Base-by-base conservation (phyloP, 2,888 invertebrate genomes). In the Schizotus pectinicornis region DNA sequence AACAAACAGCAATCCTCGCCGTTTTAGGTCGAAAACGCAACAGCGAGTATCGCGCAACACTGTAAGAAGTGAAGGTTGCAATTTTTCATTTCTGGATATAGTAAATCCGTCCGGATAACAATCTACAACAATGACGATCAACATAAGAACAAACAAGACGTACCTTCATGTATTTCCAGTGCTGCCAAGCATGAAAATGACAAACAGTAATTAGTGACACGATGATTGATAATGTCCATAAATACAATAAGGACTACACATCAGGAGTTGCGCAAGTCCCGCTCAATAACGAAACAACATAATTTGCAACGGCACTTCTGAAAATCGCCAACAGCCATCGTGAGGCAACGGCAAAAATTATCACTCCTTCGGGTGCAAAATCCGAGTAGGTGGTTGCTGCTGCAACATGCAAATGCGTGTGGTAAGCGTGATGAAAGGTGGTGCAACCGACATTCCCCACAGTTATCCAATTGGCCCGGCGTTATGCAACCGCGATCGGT, bases 91-190 rank as follows among this genome's bases (percentile, higher is more conserved):
- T 34, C 41, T 53, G 38, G 13, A 11, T 43, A 36, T 33, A 41
- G 32, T 36, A 50, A 53, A 35, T 31, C 11, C 52, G 54, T 38
- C 33, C 36, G 32, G 56, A 3, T 32, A 32, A 12, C 5, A 30
- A 43, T 22, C 5, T 43, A 43, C 32, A 22, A 35, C 36, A 8
- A 38, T 48, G 13, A 22, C 30, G 33, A 56, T 52, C 32, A 55
- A 33, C 53, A 56, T 47, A 59, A 48, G n/a, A 49, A 47, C 52
- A 56, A 49, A 56, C 41, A 58, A 69, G 63, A 85, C 88, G 82
- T 84, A 90, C 90, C 89, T 90, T 90, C 76, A 88, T 84, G 81
- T 90, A 89, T 81, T 88, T 90, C 90, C 90, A 90, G 81, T 90
- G 90, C 90, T 90, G 84, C 79, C 72, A 77, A 63, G 81, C 81